Conservation (phyloP, 2,888 invertebrate genomes). For the Watsonalla cultraria region DNA sequence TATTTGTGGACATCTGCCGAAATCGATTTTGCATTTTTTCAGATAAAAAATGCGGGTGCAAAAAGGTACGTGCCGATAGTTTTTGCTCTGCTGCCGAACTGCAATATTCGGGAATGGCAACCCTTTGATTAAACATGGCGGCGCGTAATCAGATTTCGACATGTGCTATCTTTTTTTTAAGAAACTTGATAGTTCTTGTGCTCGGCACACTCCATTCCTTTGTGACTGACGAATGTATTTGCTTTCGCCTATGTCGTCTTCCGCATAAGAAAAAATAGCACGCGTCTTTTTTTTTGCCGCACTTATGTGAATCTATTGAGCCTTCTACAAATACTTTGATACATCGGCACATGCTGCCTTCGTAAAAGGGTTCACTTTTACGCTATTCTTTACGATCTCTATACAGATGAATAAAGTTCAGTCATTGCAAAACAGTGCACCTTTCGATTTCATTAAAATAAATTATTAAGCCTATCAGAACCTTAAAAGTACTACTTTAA, state of each 20-base stretch:
- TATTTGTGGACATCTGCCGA: constrained; percentile 75
- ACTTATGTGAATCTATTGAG: constrained; percentile 33
- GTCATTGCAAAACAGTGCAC: constrained; percentile 4
- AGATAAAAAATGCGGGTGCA: constrained; percentile 64
- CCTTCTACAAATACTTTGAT: constrained; percentile 7
- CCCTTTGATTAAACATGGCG: constrained; percentile 72
- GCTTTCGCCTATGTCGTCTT: constrained; percentile 63
- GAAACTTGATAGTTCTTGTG: constrained; percentile 73
- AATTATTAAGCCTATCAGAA: no score
- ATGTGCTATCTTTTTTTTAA: constrained; percentile 69
- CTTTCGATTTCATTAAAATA: constrained; percentile 16
- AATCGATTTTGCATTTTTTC: constrained; percentile 76
- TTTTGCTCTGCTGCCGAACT: constrained; percentile 39
- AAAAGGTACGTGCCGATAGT: constrained; percentile 54
- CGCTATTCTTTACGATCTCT: constrained; percentile 9
- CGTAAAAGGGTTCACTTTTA: constrained; percentile 12
- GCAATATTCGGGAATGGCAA: constrained; percentile 66
- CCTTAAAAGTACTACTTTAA: no score
- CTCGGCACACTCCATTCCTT: constrained; percentile 66
- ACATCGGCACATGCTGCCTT: constrained; percentile 12
- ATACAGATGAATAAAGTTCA: background rate
- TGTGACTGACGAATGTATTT: constrained; percentile 66
- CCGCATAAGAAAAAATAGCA: constrained; percentile 67
- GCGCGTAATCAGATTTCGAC: constrained; percentile 74
- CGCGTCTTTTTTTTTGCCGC: constrained; percentile 51